Conservation (phyloP, 2,797 vertebrate species). For the Tauraco hartlaubi region DNA sequence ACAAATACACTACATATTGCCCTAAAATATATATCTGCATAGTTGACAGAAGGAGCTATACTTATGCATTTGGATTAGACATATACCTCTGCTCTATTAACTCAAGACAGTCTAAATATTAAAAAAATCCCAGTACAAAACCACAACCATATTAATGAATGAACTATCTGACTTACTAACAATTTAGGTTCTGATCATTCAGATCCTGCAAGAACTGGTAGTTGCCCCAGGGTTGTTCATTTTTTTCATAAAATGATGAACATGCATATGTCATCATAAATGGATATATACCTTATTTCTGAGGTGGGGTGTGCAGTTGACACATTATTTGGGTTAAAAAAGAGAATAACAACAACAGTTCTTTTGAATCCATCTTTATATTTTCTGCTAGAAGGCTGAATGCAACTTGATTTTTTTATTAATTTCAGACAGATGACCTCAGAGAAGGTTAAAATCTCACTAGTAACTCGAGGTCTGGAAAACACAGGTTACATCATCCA, state of each 20-base stretch:
- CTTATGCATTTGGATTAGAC: not conserved
- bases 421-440: not conserved
- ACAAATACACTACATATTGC: not conserved
- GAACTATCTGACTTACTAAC: not conserved
- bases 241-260: not conserved
- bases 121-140: not conserved
- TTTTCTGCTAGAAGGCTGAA: not conserved
- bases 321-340: not conserved
- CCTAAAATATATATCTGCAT: not conserved
- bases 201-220: not conserved
- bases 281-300: not conserved
- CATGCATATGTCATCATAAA: not conserved
- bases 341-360: not conserved
- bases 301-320: not conserved
- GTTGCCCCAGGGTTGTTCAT: not conserved
- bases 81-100: not conserved
- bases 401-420: not conserved
- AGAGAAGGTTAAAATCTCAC: not conserved
- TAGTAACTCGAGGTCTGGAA: not conserved
- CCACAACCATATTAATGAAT: not conserved
- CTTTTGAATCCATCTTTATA: not conserved
- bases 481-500: not conserved
- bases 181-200: not conserved
- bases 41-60: not conserved
- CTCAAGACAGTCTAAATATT: not conserved